phyloP scores from a whole-genome alignment of 2,113 vertebrate genomes.

The Alces alces region DNA sequence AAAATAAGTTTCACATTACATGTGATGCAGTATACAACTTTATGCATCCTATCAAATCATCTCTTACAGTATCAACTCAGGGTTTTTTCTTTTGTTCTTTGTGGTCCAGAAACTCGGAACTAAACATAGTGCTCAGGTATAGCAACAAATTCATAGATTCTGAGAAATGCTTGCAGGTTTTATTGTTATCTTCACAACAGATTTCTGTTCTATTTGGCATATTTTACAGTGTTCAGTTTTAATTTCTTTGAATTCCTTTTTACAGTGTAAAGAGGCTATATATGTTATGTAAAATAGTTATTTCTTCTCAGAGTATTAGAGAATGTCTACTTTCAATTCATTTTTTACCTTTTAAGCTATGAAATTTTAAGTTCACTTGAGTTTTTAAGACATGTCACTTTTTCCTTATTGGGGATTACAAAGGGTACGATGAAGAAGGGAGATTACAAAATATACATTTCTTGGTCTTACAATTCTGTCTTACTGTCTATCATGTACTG shows the following conservation, averaged over 20 bases:
- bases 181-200: neutral
- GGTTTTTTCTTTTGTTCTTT: neutral
- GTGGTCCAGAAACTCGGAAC: neutral
- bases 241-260: neutral
- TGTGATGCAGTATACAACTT: neutral
- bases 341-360: neutral
- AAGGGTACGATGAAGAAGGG: neutral
- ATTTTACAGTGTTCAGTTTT: conserved; percentile 19
- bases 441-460: neutral
- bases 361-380: neutral
- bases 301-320: conserved; percentile 13
- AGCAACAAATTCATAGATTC: neutral
- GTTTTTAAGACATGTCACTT: neutral
- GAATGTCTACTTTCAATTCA: neutral
- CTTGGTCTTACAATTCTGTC: neutral
- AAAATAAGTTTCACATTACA: neutral
- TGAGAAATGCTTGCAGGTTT: neutral
- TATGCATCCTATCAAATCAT: neutral
- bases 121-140: neutral
- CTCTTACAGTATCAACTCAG: neutral
- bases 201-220: neutral
- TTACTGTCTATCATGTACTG: neutral
- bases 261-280: neutral
- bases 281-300: neutral
- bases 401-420: neutral